A percentile compares a stretch with the other conserved stretches of the same genome.
Conservation (phyloP, 2,888 invertebrate species). For the Coelopa pilipes region DNA sequence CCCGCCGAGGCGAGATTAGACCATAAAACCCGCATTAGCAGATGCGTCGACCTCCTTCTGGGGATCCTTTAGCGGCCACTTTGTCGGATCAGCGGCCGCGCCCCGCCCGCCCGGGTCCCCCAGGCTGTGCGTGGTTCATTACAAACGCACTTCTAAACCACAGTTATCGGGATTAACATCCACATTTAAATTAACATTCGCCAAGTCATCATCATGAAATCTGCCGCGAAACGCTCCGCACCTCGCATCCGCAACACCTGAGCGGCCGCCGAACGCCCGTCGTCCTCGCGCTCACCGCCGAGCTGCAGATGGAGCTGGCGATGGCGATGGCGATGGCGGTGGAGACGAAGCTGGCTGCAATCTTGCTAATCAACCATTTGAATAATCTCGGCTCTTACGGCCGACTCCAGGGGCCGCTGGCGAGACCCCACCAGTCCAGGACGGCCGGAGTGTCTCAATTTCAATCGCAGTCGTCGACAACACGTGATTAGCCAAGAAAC, state of each 20-base stretch:
- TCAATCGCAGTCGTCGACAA: constrained; percentile 26
- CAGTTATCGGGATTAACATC: neutral
- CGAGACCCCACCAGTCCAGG: neutral
- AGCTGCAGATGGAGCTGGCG: constrained; percentile 5
- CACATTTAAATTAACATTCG: constrained; percentile 22
- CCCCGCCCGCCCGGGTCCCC: too few species aligned
- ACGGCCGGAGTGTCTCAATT: constrained; percentile 30
- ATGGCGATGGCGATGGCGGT: neutral
- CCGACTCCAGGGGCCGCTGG: neutral
- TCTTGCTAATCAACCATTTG: constrained; percentile 28
- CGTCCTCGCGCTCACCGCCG: neutral
- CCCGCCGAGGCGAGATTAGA: too few species aligned
- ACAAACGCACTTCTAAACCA: neutral
- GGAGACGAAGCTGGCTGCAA: neutral
- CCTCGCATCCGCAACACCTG: neutral
- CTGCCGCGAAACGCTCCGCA: constrained; percentile 4
- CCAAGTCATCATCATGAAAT: constrained; percentile 11
- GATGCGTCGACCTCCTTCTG: too few species aligned
- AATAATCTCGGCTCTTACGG: constrained; percentile 27
- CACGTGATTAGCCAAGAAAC: constrained; percentile 39
- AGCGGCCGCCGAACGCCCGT: neutral
- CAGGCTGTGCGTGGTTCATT: neutral
- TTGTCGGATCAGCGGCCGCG: too few species aligned
- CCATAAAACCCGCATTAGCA: too few species aligned
- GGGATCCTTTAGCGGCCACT: too few species aligned